A percentile compares a stretch with the other conserved stretches of the same genome.
Conservation (phyloP, 2,797 vertebrate genomes). For the Xerus rutilus region DNA sequence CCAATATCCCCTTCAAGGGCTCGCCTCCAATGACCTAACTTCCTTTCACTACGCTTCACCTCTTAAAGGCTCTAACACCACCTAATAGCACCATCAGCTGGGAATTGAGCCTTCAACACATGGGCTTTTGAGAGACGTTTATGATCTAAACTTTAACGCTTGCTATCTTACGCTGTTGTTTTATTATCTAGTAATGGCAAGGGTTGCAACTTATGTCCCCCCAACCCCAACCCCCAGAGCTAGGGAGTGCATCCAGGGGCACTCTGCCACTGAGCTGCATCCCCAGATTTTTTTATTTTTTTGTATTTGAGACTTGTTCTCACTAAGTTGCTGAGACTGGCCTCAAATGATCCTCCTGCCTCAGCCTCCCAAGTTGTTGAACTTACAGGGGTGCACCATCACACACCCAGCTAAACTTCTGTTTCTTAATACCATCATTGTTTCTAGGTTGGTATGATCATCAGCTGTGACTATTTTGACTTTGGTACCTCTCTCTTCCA, state of each 20-base stretch:
- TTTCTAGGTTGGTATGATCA: background rate
- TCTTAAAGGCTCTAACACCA: too few relatives aligned
- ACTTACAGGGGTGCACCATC: too few relatives aligned
- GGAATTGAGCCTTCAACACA: background rate
- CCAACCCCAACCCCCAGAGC: too few relatives aligned
- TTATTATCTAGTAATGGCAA: background rate
- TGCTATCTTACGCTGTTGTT: background rate
- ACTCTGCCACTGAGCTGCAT: too few relatives aligned
- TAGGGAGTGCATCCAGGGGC: too few relatives aligned
- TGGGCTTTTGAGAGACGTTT: background rate
- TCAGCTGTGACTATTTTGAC: background rate
- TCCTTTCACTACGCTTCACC: background rate
- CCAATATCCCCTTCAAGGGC: background rate
- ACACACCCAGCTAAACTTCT: background rate
- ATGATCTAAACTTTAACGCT: background rate
- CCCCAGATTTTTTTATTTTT: too few relatives aligned
- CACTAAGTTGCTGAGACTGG: too few relatives aligned
- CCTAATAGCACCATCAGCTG: background rate
- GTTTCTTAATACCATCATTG: background rate
- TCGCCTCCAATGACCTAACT: background rate
- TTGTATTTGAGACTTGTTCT: too few relatives aligned
- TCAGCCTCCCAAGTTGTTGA: too few relatives aligned
- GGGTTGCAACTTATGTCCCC: background rate
- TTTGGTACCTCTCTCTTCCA: background rate
- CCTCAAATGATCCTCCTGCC: too few relatives aligned